phyloP scores from a whole-genome alignment of 2,113 vertebrate species.

The Nesoenas mayeri region DNA sequence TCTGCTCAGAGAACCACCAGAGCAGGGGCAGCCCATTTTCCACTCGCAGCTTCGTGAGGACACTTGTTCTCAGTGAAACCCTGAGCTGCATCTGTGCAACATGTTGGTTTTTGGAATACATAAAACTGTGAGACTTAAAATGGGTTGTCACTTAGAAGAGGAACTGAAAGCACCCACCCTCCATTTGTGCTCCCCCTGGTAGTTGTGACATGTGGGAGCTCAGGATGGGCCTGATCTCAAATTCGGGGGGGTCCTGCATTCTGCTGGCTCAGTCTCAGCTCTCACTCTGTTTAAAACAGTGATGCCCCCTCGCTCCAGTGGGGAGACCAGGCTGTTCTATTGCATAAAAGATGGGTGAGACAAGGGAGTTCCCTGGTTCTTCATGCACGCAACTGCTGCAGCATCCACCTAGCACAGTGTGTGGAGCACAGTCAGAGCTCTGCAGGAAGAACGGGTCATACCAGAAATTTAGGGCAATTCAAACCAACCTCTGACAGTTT shows the following conservation, averaged over 20 bases:
- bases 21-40: not conserved
- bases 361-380: not conserved
- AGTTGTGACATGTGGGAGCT: not conserved
- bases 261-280: not conserved
- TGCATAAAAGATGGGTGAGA: not conserved
- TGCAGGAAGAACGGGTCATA: not conserved
- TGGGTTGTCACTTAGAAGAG: not conserved
- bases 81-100: not conserved
- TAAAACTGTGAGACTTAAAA: not conserved
- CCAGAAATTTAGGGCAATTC: not conserved
- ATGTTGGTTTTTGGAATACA: not conserved
- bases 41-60: not conserved
- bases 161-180: not conserved
- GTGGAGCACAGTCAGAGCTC: not conserved
- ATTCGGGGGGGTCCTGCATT: not conserved
- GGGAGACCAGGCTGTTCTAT: rapidly evolving
- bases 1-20: not conserved
- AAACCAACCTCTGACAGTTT: rapidly evolving
- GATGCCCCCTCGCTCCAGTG: not conserved
- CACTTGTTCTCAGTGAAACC: not conserved
- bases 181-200: not conserved
- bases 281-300: rapidly evolving
- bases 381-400: rapidly evolving
- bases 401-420: not conserved
- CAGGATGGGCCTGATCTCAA: not conserved